These are phyloP conservation scores for Callimorpha dominula DNA, from an alignment of 2,888 invertebrate genomes.

Conservation along the genomic window DNA sequence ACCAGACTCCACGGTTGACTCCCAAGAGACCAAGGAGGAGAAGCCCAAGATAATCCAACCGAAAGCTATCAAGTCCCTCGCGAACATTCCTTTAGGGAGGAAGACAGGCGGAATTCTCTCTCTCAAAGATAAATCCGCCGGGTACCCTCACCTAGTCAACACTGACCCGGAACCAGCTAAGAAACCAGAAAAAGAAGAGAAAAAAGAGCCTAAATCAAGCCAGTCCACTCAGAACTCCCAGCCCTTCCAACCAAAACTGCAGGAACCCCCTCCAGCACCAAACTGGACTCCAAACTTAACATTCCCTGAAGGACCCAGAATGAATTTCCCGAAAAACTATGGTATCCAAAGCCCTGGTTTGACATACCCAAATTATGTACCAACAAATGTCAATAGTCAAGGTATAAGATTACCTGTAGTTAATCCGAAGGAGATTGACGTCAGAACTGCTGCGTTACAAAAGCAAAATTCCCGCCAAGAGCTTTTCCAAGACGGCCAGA, in stretches of 20 bases:
- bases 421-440: conserved; percentile 84
- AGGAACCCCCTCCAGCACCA: conserved; percentile 53
- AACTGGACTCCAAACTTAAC: conserved; percentile 59
- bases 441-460: conserved; percentile 80
- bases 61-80: conserved; percentile 77
- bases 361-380: conserved; percentile 68
- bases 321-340: conserved; percentile 74
- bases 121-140: conserved; percentile 83
- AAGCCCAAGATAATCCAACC: conserved; percentile 77
- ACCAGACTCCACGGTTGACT: conserved; percentile 69
- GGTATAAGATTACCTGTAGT: conserved; percentile 80
- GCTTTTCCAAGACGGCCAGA: conserved; percentile 72
- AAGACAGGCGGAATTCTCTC: conserved; percentile 85
- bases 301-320: conserved; percentile 61
- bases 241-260: conserved; percentile 62
- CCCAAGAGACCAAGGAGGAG: conserved; percentile 67
- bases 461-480: conserved; percentile 80
- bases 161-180: conserved; percentile 71
- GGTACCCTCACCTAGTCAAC: conserved; percentile 83
- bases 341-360: conserved; percentile 69
- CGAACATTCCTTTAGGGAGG: conserved; percentile 76
- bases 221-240: conserved; percentile 64
- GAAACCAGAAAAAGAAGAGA: conserved; percentile 73
- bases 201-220: conserved; percentile 67
- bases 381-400: conserved; percentile 56